Percentiles rank a stretch among this genome's conserved stretches.
Conservation (phyloP, 2,113 vertebrate genomes). For the Xiphorhynchus elegans region DNA sequence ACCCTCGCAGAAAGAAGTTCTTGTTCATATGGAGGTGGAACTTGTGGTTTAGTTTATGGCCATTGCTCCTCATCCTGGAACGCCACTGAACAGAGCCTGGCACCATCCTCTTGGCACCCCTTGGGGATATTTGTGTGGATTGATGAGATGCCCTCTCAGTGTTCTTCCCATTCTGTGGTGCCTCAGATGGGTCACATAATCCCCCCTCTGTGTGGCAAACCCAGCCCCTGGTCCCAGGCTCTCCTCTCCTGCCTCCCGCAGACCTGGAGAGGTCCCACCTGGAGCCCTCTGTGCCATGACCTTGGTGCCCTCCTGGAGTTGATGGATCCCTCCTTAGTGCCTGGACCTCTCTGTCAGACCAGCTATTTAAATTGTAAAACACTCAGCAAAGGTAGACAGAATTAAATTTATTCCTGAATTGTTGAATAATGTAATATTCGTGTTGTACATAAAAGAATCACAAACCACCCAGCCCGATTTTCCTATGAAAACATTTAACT, state of each 20-base stretch:
- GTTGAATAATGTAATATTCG: slow-evolving; percentile 56
- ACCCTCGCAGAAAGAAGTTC: no score
- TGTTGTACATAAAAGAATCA: slow-evolving; percentile 62
- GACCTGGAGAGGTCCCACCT: background rate
- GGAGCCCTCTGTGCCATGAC: background rate
- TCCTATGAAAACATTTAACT: slow-evolving; percentile 63
- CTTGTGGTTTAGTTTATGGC: rapidly evolving
- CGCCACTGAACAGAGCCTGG: background rate
- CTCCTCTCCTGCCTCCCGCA: background rate
- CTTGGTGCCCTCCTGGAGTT: background rate
- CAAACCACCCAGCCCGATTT: slow-evolving; percentile 47
- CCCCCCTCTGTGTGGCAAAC: background rate
- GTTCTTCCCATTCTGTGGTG: rapidly evolving
- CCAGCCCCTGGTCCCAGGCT: background rate
- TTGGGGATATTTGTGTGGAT: rapidly evolving
- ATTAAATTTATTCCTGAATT: slow-evolving; percentile 38
- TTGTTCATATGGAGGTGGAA: background rate
- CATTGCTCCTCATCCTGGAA: rapidly evolving
- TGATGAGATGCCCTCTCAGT: background rate
- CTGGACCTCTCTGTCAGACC: background rate
- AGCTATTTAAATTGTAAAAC: background rate
- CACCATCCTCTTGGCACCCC: background rate
- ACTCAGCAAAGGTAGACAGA: background rate
- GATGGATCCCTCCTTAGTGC: rapidly evolving
- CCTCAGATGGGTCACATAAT: background rate